A percentile compares a stretch with the other conserved stretches of the same genome.
These are phyloP conservation scores for Bubo bubo DNA, from an alignment of 2,113 vertebrate genomes.

Conservation along the genomic window DNA sequence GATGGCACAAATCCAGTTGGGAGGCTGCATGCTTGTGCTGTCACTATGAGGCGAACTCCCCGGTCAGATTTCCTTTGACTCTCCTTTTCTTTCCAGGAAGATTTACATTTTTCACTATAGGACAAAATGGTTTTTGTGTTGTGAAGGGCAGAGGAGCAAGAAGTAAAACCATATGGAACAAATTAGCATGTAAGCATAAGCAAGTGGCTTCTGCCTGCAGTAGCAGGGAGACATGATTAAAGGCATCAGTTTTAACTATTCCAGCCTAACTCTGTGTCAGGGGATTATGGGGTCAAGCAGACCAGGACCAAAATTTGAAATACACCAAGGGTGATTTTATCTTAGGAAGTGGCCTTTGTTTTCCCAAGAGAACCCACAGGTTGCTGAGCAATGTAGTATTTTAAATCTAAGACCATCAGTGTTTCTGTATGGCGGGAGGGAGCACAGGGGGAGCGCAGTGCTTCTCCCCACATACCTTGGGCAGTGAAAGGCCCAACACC, in stretches of 20 bases:
- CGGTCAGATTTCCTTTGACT: conserved; percentile 46
- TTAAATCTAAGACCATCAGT: accelerated
- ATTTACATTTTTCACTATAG: conserved; percentile 38
- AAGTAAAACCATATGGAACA: neutral
- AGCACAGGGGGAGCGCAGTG: neutral
- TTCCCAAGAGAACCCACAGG: neutral
- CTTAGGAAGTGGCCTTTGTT: neutral
- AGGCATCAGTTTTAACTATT: neutral
- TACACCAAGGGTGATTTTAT: accelerated
- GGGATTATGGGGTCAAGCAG: neutral
- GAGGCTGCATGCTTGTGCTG: conserved; percentile 50
- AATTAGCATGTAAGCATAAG: neutral
- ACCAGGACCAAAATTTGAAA: accelerated
- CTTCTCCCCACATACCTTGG: no score
- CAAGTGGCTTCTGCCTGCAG: neutral
- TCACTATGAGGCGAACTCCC: conserved; percentile 27
- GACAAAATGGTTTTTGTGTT: neutral
- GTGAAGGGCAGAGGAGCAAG: neutral
- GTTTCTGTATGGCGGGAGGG: neutral
- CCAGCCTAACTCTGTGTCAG: neutral
- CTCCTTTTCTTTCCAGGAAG: conserved; percentile 21
- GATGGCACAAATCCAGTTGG: conserved; percentile 71
- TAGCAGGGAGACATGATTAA: accelerated
- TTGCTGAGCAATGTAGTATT: neutral
- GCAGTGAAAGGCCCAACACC: neutral